Conservation (phyloP, 2,113 vertebrate species). For the Burhinus bistriatus region DNA sequence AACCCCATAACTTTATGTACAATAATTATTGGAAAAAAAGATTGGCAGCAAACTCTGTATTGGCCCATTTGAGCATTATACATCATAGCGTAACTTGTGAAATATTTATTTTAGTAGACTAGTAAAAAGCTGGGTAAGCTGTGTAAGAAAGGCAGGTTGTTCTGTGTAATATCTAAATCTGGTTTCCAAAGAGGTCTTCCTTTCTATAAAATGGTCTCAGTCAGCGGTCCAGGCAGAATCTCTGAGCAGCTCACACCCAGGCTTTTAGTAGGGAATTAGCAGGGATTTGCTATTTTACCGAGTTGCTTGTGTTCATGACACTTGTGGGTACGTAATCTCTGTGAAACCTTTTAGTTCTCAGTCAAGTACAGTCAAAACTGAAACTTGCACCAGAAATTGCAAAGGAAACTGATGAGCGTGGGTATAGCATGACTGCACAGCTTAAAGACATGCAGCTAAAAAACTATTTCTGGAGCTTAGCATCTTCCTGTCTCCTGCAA, state of each 20-base stretch:
- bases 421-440: neutral
- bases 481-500: neutral
- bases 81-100: neutral
- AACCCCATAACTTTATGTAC: neutral
- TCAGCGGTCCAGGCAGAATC: neutral
- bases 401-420: neutral
- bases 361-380: neutral
- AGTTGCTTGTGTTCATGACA: neutral
- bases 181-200: neutral
- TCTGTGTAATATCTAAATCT: neutral
- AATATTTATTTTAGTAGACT: neutral
- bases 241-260: neutral
- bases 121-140: neutral
- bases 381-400: neutral
- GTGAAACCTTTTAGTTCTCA: neutral
- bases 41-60: neutral
- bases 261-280: neutral
- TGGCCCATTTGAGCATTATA: neutral
- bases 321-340: neutral
- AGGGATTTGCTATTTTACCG: neutral
- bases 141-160: neutral
- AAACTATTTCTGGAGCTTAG: neutral
- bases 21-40: neutral
- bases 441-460: neutral
- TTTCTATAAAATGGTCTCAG: neutral